Percentiles rank a stretch among this genome's conserved stretches.
These are phyloP conservation scores for Cyanocitta stelleri DNA, from an alignment of 2,113 vertebrate species.

Conservation along the genomic window DNA sequence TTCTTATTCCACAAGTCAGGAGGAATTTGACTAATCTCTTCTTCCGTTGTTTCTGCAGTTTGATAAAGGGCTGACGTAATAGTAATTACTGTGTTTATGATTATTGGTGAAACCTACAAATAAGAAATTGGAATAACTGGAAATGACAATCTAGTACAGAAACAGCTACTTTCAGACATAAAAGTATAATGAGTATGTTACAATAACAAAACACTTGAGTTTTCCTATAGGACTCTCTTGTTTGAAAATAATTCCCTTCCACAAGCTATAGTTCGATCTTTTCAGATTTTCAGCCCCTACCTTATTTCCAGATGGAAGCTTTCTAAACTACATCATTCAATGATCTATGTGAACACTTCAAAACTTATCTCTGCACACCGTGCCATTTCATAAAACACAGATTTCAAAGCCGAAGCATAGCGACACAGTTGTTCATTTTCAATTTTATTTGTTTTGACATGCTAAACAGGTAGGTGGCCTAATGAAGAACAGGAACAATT, in stretches of 20 bases:
- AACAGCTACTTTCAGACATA: neutral
- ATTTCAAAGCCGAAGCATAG: neutral
- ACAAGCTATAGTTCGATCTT: neutral
- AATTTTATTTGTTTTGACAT: neutral
- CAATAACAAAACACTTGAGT: neutral
- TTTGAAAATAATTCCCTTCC: neutral
- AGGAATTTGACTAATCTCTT: constrained; percentile 76
- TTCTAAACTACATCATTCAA: neutral
- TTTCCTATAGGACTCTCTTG: neutral
- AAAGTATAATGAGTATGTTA: neutral
- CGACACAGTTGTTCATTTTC: neutral
- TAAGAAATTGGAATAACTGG: neutral
- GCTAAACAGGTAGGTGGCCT: neutral
- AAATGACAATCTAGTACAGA: neutral
- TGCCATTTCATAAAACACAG: neutral
- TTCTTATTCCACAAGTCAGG: constrained; percentile 86
- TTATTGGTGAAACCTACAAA: constrained; percentile 92
- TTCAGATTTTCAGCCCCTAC: neutral
- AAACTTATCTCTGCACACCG: neutral
- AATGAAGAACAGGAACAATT: neutral
- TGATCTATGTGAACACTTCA: neutral
- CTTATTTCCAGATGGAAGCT: neutral
- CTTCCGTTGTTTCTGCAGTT: constrained; percentile 75
- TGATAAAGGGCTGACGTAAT: constrained; percentile 89
- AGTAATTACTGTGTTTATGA: constrained; percentile 96